Evolutionary conservation across 2,888 invertebrate genomes (phyloP).

Genomic region (Sarcophaga caerulescens): DNA sequence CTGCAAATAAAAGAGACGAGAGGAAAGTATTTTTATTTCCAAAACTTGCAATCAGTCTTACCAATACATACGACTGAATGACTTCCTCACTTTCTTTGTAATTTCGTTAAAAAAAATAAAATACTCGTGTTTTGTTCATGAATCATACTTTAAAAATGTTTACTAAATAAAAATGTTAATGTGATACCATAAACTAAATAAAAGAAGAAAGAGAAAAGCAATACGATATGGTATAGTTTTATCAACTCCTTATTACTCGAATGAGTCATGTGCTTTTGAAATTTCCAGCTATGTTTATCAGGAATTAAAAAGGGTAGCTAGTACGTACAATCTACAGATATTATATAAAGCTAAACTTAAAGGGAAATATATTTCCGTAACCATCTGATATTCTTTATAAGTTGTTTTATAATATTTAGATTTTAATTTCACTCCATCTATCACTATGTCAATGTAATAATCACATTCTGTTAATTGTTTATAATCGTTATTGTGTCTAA

Average conservation of each 20-base stretch:
- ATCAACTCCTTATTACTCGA: slow-evolving; percentile 38
- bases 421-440: too few relatives aligned
- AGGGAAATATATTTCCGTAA: not conserved
- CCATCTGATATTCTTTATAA: not conserved
- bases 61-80: not conserved
- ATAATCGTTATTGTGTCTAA: too few relatives aligned
- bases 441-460: too few relatives aligned
- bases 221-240: slow-evolving; percentile 13
- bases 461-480: too few relatives aligned
- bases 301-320: not conserved
- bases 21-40: too few relatives aligned
- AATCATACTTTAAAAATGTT: slow-evolving; percentile 30
- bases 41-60: not conserved
- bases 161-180: slow-evolving; percentile 6
- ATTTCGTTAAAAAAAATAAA: slow-evolving; percentile 32
- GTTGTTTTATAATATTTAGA: too few relatives aligned
- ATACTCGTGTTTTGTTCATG: slow-evolving; percentile 6
- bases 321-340: too few relatives aligned
- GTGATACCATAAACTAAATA: slow-evolving; percentile 10
- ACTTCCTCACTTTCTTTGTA: slow-evolving; percentile 37
- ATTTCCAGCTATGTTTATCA: not conserved
- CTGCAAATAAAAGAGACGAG: not conserved
- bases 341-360: too few relatives aligned
- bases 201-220: slow-evolving; percentile 15
- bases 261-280: slow-evolving; percentile 18